Evolutionary conservation across 1,140 invertebrate species (phyloP).

Genomic region (Nylanderia fulva): DNA sequence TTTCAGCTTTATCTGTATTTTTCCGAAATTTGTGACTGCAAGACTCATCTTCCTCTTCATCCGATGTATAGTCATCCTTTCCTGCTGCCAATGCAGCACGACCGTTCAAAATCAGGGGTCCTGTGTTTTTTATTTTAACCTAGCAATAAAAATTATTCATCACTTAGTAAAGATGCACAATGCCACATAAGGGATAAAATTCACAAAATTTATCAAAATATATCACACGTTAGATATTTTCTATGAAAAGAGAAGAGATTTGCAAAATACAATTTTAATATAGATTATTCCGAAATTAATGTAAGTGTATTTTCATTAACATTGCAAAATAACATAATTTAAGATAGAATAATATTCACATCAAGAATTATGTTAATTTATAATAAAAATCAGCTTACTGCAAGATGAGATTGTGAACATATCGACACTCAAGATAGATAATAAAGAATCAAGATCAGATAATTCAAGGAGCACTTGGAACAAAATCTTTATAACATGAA

Average conservation of each 20-base stretch:
- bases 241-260: slow-evolving; percentile 6
- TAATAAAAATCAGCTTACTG: slow-evolving; percentile 25
- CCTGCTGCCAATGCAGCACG: slow-evolving; percentile 92
- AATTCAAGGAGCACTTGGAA: slow-evolving; percentile 30
- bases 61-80: slow-evolving; percentile 91
- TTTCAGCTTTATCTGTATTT: slow-evolving; percentile 86
- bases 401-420: not conserved
- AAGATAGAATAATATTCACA: slow-evolving; percentile 32
- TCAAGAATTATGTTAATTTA: slow-evolving; percentile 24
- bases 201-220: slow-evolving; percentile 11
- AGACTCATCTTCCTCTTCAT: slow-evolving; percentile 87
- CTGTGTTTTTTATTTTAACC: slow-evolving; percentile 87
- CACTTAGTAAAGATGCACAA: slow-evolving; percentile 42
- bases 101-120: slow-evolving; percentile 90
- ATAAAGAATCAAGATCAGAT: slow-evolving; percentile 1
- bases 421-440: not conserved
- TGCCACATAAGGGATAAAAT: not conserved
- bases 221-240: slow-evolving; percentile 20
- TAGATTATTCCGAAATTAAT: slow-evolving; percentile 25
- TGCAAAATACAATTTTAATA: not conserved
- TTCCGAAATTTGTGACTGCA: slow-evolving; percentile 87
- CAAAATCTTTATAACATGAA: slow-evolving; percentile 13
- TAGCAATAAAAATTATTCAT: slow-evolving; percentile 71
- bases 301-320: slow-evolving; percentile 14
- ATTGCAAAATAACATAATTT: not conserved